Conservation (phyloP, 2,113 vertebrate species). For the Leucoraja erinaceus region DNA sequence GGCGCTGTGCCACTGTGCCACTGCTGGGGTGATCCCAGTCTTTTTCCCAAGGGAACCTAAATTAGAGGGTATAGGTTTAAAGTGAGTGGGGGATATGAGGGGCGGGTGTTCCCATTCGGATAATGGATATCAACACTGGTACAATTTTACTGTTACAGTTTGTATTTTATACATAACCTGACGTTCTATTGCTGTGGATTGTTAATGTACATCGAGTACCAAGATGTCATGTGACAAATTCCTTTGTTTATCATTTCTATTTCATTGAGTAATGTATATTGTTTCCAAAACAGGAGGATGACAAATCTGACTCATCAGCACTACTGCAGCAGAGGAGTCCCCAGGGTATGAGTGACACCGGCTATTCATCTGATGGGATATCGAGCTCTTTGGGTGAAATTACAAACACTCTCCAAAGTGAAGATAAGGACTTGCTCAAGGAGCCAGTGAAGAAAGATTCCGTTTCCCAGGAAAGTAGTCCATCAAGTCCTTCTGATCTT, state of each 20-base stretch:
- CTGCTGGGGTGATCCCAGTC: too few species aligned
- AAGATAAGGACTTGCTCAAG: slow-evolving; percentile 65
- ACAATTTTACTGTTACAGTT: too few species aligned
- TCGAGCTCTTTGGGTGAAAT: slow-evolving; percentile 73
- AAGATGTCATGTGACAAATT: slow-evolving; percentile 28
- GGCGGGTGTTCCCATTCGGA: too few species aligned
- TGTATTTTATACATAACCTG: too few species aligned
- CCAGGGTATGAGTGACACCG: slow-evolving; percentile 71
- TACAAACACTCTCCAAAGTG: slow-evolving; percentile 63
- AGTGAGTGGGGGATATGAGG: too few species aligned
- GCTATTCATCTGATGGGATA: slow-evolving; percentile 73
- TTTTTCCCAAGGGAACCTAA: too few species aligned
- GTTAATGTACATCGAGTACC: too few species aligned
- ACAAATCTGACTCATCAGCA: slow-evolving; percentile 65
- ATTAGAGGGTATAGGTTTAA: too few species aligned
- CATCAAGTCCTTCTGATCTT: slow-evolving; percentile 80
- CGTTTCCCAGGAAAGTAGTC: slow-evolving; percentile 65
- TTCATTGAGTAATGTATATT: slow-evolving; percentile 42
- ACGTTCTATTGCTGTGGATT: too few species aligned
- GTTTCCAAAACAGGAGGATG: slow-evolving; percentile 64
- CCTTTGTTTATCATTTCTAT: slow-evolving; percentile 46
- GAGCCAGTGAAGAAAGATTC: slow-evolving; percentile 61
- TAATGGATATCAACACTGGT: too few species aligned
- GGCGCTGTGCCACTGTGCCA: too few species aligned
- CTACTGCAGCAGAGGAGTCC: slow-evolving; percentile 72